Conservation (phyloP, 2,797 vertebrate genomes). For the Labeo calbasu region DNA sequence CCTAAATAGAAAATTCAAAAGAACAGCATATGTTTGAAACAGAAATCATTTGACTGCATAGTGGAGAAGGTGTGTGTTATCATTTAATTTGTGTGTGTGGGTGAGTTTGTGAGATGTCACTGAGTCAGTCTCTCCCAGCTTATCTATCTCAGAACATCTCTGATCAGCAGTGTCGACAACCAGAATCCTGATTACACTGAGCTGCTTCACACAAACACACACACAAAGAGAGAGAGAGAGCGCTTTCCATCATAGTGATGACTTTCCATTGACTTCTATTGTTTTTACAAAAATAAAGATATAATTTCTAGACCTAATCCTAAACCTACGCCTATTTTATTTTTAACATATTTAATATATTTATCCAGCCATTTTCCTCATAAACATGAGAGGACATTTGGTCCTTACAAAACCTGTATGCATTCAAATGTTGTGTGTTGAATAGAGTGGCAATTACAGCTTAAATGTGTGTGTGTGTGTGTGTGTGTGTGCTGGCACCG, state of each 20-base stretch:
- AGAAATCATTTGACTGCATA: not conserved
- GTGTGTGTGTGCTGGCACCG: conserved; percentile 23
- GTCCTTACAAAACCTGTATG: not conserved
- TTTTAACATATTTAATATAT: not conserved
- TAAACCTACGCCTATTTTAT: not conserved
- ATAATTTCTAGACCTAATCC: not conserved
- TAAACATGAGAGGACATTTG: not conserved
- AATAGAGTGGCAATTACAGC: conserved; percentile 1
- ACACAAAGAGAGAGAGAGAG: not conserved
- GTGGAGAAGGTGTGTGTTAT: not conserved
- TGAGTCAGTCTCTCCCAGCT: conserved; percentile 43
- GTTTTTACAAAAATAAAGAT: not conserved
- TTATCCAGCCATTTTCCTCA: not conserved
- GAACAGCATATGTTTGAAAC: not conserved
- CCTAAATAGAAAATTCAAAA: not conserved
- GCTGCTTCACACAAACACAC: conserved; percentile 13
- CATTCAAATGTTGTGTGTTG: not conserved
- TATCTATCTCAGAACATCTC: conserved; percentile 42
- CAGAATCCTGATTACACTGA: conserved; percentile 29
- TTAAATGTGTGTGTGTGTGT: conserved; percentile 30
- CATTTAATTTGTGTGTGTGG: not conserved
- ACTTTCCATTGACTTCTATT: not conserved
- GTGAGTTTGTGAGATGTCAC: conserved; percentile 8
- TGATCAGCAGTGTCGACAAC: conserved; percentile 34
- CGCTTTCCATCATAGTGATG: not conserved